Evolutionary conservation across 2,888 invertebrate species (phyloP).

Genomic region (Noctua fimbriata): DNA sequence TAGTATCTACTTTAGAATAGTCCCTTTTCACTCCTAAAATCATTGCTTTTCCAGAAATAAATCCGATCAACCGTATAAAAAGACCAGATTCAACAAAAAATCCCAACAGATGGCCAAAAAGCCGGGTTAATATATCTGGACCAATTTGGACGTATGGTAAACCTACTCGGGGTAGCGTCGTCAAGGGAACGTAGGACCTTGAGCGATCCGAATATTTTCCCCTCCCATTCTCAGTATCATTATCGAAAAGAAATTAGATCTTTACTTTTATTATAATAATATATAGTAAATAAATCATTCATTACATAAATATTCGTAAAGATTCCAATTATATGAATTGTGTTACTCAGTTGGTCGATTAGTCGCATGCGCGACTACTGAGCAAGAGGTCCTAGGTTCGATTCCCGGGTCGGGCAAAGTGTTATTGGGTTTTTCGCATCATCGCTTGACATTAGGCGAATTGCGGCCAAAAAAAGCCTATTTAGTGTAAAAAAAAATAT

Average conservation of each 20-base stretch:
- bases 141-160: neutral
- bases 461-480: too few species aligned
- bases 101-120: neutral
- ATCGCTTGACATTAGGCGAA: too few species aligned
- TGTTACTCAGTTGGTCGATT: neutral
- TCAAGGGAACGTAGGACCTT: constrained; percentile 24
- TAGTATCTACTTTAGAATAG: neutral
- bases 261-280: neutral
- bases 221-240: neutral
- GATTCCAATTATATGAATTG: neutral
- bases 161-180: neutral
- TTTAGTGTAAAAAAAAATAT: too few species aligned
- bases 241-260: constrained; percentile 26
- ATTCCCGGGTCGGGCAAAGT: too few species aligned
- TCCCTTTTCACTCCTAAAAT: neutral
- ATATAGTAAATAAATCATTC: neutral
- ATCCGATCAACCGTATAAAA: neutral
- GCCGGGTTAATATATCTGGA: neutral
- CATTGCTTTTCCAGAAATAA: neutral
- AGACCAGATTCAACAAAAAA: neutral
- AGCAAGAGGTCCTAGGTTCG: too few species aligned
- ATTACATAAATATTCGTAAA: neutral
- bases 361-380: too few species aligned
- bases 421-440: too few species aligned
- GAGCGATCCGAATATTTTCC: constrained; percentile 6